Base-by-base conservation (phyloP, 2,797 vertebrate genomes). In the Myripristis murdjan region DNA sequence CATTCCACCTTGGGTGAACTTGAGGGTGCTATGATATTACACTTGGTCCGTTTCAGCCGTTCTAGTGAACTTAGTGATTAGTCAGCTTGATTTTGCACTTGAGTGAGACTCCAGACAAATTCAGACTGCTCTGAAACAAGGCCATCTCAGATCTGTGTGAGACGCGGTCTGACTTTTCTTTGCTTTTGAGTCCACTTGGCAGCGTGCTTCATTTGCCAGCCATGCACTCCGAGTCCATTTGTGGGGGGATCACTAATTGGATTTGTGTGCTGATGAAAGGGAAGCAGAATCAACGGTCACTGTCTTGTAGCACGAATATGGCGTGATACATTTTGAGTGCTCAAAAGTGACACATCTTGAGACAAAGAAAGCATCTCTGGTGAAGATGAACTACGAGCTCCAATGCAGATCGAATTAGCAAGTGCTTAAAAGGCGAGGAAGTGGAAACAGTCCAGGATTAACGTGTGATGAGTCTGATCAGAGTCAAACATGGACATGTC, bases 1-100 rank as follows among this genome's bases (percentile, higher is more conserved):
- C 75, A 82, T 82, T 93, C 68, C 87, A 82, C 64, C 69, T n/a
- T 39, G 5, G 3, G 9, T 72, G 62, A 47, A 22, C 72, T 63
- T 37, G 14, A 65, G 20, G 47, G 31, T 26, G 37, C 73, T n/a
- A n/a, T 31, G 28, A 4, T 63, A 43, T 65, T 49, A 73, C 68
- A 86, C 68, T 85, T 8, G 22, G 23, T 48, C 41, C 43, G 48
- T 76, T 75, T 68, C 33, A 51, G 63, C 53, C 23, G 64, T 69
- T 68, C 14, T 26, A 22, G 44, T 6, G 14, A 70, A 67, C 48
- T 64, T 46, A 1, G 63, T 70, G 65, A 73, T 68, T 61, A 44
- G 56, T 44, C 31, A 33, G 57, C 62, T 60, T 79, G n/a, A n/a
- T 59, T 79, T 68, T 7, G 28, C 44, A 44, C 61, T 26, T 49